Conservation (phyloP, 2,797 vertebrate species). For the Cichlasoma orientale region DNA sequence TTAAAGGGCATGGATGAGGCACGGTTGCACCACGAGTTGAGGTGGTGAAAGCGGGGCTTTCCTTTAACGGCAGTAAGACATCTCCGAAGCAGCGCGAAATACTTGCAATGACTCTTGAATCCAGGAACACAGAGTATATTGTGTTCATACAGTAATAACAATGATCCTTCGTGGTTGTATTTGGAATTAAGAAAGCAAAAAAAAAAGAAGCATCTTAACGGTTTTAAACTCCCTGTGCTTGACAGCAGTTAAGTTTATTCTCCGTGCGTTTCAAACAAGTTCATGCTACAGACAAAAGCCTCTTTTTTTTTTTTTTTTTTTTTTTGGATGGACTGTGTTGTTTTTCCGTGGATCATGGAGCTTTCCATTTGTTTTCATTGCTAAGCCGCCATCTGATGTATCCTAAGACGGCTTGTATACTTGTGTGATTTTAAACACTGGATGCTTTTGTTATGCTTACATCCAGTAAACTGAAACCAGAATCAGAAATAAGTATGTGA, state of each 20-base stretch:
- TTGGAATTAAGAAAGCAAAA: not conserved
- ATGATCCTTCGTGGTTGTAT: not conserved
- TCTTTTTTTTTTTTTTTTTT: not conserved
- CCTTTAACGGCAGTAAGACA: not conserved
- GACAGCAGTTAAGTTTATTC: slow-evolving; percentile 20
- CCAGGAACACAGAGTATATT: not conserved
- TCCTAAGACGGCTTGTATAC: slow-evolving; percentile 11
- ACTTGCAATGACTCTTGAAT: not conserved
- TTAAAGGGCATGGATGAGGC: not conserved
- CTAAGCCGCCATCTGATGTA: slow-evolving; percentile 44
- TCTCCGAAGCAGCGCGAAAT: slow-evolving; percentile 1
- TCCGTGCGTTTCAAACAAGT: slow-evolving; percentile 36
- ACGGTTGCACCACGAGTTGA: too few species aligned
- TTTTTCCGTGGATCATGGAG: slow-evolving; percentile 23
- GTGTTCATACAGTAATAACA: not conserved
- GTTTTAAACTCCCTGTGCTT: slow-evolving; percentile 8
- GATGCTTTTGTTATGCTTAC: not conserved
- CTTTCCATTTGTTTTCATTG: slow-evolving; percentile 39
- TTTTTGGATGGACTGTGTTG: slow-evolving; percentile 18
- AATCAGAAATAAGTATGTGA: too few species aligned
- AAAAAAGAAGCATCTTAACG: not conserved
- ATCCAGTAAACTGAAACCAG: not conserved
- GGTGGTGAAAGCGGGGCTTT: slow-evolving; percentile 2
- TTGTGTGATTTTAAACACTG: not conserved
- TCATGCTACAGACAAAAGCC: slow-evolving; percentile 5